Conservation (phyloP, 2,113 vertebrate species). For the Oceanodroma tethys region DNA sequence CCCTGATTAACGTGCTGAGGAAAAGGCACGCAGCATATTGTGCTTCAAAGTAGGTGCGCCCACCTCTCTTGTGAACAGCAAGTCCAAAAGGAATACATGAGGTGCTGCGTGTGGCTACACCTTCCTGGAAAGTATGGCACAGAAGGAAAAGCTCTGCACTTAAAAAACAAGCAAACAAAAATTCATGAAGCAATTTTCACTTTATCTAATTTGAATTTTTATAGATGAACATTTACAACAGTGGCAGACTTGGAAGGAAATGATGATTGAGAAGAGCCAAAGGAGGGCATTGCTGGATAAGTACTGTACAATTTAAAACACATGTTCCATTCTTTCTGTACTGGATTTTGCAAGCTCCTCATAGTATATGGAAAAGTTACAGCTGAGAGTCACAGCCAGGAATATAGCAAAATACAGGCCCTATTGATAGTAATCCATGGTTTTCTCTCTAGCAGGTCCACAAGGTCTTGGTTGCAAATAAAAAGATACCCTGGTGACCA, state of each 20-base stretch:
- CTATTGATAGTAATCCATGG: not conserved
- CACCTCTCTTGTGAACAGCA: not conserved
- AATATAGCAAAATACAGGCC: not conserved
- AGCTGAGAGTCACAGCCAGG: not conserved
- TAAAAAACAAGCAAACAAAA: not conserved
- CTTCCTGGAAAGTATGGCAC: not conserved
- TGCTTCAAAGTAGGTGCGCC: not conserved
- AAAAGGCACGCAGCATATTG: not conserved
- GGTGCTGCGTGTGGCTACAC: not conserved
- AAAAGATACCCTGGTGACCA: not conserved
- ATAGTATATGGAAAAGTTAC: not conserved
- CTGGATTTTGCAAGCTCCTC: not conserved
- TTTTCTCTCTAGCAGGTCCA: not conserved
- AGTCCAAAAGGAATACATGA: not conserved
- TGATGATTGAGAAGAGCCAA: constrained; percentile 9
- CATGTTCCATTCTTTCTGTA: not conserved
- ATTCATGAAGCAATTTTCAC: constrained; percentile 4
- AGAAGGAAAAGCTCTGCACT: not conserved
- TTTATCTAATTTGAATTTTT: constrained; percentile 61
- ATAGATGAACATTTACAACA: not conserved
- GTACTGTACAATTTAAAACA: constrained; percentile 33
- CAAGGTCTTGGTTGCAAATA: not conserved
- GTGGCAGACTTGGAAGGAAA: constrained; percentile 20
- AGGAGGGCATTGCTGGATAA: constrained; percentile 29
- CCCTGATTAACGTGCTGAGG: not conserved